Base-by-base conservation (phyloP, 35 echinoderm and acorn worm species). In the Nesometra sesokonis region DNA sequence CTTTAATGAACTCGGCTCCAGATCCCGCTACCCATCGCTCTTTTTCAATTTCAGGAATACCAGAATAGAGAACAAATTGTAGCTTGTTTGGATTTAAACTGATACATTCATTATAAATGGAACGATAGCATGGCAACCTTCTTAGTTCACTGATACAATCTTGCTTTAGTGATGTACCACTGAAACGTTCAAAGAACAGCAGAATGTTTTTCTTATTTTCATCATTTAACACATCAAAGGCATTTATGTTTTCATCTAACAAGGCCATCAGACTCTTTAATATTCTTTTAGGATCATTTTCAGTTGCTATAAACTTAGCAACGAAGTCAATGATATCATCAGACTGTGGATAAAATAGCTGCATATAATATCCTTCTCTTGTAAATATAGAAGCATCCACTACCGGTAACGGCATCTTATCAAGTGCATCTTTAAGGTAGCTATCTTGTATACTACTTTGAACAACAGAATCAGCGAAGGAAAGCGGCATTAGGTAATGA, bases 51-150 rank as follows among this genome's bases (percentile, higher is more conserved):
- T 82, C 32, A 34, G 87, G 87, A 82, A 88, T 82, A 23, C 82
- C 40, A 34, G 31, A 27, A 43, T 32, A 32, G 0, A 33, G 17
- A 29, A 88, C 87, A 57, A 43, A 77, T 35, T 82, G 57, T 17
- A 32, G 37, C 17, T 77, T 57, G 33, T 21, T 34, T 13, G 11
- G 39, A 34, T 52, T 34, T n/a, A 93, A 31, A n/a, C 30, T 32
- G 9, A 93, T 82, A 39, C 78, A 79, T 32, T 39, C 35, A 17
- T 27, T 34, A 11, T 80, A 35, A 77, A 93, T 85, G 0, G 86
- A 79, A 47, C 79, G 37, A 38, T 85, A 93, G 81, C 91, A 93
- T 32, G 91, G 91, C 0, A 93, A 78, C 19, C 36, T 79, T 36
- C 39, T 93, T n/a, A 92, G 5, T 27, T 30, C 21, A 27, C 0